Evolutionary conservation across 2,113 vertebrate species (phyloP), one percentile per base, ranked within the genome.

Genomic region (Patagioenas fasciata): DNA sequence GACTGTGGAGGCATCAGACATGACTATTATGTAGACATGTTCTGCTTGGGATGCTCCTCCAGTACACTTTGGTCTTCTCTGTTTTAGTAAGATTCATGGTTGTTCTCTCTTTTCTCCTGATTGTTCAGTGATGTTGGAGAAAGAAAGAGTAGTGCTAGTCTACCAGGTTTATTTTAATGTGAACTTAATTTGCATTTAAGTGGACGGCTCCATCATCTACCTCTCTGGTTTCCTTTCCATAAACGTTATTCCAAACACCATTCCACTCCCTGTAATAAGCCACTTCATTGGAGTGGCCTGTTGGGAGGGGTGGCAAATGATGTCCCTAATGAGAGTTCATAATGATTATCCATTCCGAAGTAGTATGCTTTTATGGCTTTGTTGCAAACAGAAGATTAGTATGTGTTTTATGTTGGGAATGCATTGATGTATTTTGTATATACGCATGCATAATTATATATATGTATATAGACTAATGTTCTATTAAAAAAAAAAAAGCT

Each of bases 341-440:
- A 9, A 3, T 42, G 23, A 50, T 58, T 75, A 36, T 56, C 20
- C 15, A 15, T 80, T 81, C 12, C 50, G 15, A 50, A 56, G 24
- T 60, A 58, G 20, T 38, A 34, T 51, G 9, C 8, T 75, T 80
- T 48, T 69, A 44, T 75, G 50, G 11, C 34, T 82, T 73, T 48
- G 18, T 60, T 72, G 36, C 24, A 57, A 51, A 54, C 11, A 10
- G 21, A 47, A 54, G 15, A 15, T 48, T 71, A 75, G 12, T 38
- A 44, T 64, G 9, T 21, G 17, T 81, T 87, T 62, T 54, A 9
- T 25, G 10, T 57, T 57, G 36, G 40, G 61, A 58, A 42, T 62
- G 10, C 1, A 5, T 32, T 6, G 34, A 7, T 53, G 6, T 21
- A 5, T 26, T 50, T 50, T 23, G 8, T 54, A 3, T 7, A 9